Evolutionary conservation across 2,888 invertebrate species (phyloP).

Genomic region (Leptogaster cylindrica): DNA sequence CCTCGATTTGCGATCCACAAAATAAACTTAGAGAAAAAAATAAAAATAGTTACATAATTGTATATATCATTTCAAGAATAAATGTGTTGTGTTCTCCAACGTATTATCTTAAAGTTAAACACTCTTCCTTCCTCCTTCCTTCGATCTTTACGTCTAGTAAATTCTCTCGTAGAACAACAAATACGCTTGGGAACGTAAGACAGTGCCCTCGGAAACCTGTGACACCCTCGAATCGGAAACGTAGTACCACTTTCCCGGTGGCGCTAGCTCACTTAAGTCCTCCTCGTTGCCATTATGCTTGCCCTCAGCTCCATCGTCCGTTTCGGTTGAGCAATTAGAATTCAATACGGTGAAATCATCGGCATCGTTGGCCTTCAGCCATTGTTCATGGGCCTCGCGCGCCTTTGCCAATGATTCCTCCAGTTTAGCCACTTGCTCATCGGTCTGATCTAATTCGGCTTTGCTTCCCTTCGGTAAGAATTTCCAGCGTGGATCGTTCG

Average conservation of each 20-base stretch:
- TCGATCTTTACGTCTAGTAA: constrained; percentile 64
- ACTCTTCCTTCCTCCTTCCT: neutral
- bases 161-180: constrained; percentile 95
- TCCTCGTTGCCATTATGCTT: constrained; percentile 57
- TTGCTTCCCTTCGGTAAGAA: constrained; percentile 72
- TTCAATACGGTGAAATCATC: constrained; percentile 67
- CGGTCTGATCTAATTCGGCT: constrained; percentile 63
- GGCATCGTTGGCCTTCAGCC: constrained; percentile 58
- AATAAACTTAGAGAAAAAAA: no score
- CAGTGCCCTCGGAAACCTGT: constrained; percentile 79
- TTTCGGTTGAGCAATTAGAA: constrained; percentile 52
- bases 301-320: constrained; percentile 53
- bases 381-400: constrained; percentile 53
- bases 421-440: constrained; percentile 61
- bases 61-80: no score
- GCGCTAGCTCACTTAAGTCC: constrained; percentile 58
- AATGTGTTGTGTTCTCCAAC: no score
- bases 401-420: constrained; percentile 60
- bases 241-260: constrained; percentile 88
- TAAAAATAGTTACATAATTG: no score
- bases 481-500: constrained; percentile 74
- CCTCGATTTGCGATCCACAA: no score
- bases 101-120: no score
- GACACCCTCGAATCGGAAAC: constrained; percentile 89
- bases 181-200: constrained; percentile 89